These are phyloP conservation scores for Microcebus lehilahytsara DNA, from an alignment of 2,113 vertebrate genomes.

Conservation along the genomic window DNA sequence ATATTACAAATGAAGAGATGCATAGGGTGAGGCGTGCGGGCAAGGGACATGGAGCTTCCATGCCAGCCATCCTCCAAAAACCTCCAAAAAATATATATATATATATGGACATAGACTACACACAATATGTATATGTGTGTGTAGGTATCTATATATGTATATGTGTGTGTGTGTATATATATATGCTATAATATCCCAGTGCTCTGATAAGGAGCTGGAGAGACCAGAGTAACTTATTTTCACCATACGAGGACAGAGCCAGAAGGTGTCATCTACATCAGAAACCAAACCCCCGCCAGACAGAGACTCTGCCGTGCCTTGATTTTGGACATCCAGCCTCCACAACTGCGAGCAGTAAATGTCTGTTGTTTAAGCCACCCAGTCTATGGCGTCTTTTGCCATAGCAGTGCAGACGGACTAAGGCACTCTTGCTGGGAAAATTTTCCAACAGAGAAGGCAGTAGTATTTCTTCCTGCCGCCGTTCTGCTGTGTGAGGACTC, in stretches of 20 bases:
- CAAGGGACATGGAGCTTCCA: neutral
- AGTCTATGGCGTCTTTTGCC: neutral
- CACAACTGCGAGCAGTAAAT: neutral
- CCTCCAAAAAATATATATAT: neutral
- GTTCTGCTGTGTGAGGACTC: neutral
- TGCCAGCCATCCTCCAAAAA: neutral
- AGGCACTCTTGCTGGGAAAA: no score
- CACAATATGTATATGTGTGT: no score
- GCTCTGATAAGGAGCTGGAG: neutral
- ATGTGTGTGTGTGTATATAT: no score
- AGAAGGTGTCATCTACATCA: neutral
- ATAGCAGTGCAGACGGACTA: neutral
- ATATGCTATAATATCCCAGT: neutral
- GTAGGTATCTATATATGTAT: no score
- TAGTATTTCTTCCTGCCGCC: no score
- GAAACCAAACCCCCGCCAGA: neutral
- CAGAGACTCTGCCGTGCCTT: neutral
- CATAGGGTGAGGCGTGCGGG: neutral
- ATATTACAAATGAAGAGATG: neutral
- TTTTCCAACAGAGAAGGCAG: neutral
- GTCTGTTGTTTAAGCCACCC: neutral
- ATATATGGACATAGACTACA: no score
- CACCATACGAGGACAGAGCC: neutral
- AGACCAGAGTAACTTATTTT: neutral
- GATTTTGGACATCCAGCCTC: neutral